Base-by-base conservation (phyloP, 1,140 invertebrate species). In the Trichogramma pretiosum region DNA sequence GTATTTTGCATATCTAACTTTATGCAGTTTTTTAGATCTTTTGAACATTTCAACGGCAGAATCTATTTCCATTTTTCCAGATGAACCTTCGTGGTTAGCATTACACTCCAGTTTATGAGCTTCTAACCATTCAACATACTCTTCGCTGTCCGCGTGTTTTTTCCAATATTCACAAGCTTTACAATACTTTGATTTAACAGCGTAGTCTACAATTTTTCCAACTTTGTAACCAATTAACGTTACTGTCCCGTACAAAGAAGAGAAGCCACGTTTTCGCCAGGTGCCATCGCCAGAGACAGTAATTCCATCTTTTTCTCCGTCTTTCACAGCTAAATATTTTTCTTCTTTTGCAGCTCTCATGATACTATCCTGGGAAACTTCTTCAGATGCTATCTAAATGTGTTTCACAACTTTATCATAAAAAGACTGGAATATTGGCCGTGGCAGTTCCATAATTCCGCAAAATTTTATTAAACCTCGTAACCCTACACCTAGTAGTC, bases 391-490 rank as follows among this genome's bases (percentile, higher is more conserved):
- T 19, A 19, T 18, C 16, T 16, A 16, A 13, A 36, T 36, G 21
- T 36, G 18, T 10, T 16, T 19, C 5, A 36, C 21, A 19, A 36
- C 21, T 19, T 7, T 8, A n/a, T 19, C 5, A 13, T 36, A 36
- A 17, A 19, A 19, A n/a, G 54, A 44, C 21, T 56, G 50, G 22
- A 47, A 47, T 22, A 56, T 43, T 5, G 44, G 44, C 17, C 38
- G 35, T 13, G 36, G 47, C 14, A 56, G 24, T 35, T 46, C 38
- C 54, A 56, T 53, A 24, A 50, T 47, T 7, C 47, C 51, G 16
- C 54, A 53, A 48, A 56, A 56, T 41, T 53, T 50, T n/a, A 33
- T 23, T 4, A 56, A 47, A 14, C 47, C 54, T 14, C 48, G 34
- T 32, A 47, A 34, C 16, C 48, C 47, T 23, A 50, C 26, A 23